A percentile compares a stretch with the other conserved stretches of the same genome.
These are phyloP conservation scores for Mythimna lalbum DNA, from an alignment of 2,888 invertebrate genomes.

Conservation along the genomic window DNA sequence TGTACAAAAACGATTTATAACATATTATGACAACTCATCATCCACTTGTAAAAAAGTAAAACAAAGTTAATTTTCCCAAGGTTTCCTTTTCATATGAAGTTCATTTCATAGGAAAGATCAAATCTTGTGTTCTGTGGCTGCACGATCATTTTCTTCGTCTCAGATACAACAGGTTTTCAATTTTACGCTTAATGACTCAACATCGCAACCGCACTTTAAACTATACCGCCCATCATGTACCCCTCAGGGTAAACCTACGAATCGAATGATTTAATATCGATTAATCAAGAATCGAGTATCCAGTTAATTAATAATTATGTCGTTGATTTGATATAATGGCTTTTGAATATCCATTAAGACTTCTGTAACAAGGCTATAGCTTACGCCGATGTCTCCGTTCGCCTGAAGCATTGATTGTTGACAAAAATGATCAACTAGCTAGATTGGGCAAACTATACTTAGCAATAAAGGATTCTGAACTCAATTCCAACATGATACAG, in stretches of 20 bases:
- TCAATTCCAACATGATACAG: slow-evolving; percentile 23
- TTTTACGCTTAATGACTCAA: slow-evolving; percentile 27
- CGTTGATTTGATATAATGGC: slow-evolving; percentile 61
- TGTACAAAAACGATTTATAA: no score
- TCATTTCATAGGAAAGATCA: background rate
- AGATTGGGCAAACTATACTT: slow-evolving; percentile 40
- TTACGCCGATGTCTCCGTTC: slow-evolving; percentile 52
- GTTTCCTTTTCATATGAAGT: background rate
- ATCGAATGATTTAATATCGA: slow-evolving; percentile 52
- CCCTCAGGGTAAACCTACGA: slow-evolving; percentile 52
- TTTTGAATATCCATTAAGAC: slow-evolving; percentile 58
- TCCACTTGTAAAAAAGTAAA: background rate
- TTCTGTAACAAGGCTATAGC: slow-evolving; percentile 60
- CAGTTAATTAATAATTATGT: slow-evolving; percentile 66
- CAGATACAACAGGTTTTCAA: slow-evolving; percentile 28
- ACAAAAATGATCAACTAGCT: slow-evolving; percentile 50
- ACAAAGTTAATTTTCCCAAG: background rate
- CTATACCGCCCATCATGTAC: slow-evolving; percentile 48
- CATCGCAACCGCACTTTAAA: slow-evolving; percentile 43
- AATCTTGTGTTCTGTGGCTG: background rate
- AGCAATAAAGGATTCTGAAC: slow-evolving; percentile 34
- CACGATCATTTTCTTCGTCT: slow-evolving; percentile 6
- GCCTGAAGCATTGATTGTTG: slow-evolving; percentile 55
- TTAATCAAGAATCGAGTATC: slow-evolving; percentile 58
- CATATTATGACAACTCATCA: no score